Evolutionary conservation across 2,888 invertebrate species (phyloP).

Genomic region (Thecocarcelia acutangulata): DNA sequence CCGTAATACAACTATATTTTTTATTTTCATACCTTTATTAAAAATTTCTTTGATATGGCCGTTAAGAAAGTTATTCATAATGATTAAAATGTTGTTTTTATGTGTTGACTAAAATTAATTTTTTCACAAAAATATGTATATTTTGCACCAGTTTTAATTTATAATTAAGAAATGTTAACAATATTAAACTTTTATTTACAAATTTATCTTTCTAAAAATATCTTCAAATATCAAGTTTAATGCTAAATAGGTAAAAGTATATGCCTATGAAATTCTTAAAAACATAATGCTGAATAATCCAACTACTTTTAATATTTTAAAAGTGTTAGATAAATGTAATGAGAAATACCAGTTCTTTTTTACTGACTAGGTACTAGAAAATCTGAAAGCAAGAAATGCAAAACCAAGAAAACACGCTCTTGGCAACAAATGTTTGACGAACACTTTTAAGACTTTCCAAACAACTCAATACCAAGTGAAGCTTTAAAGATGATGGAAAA

Average conservation of each 20-base stretch:
- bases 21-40: too few species aligned
- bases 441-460: conserved; percentile 33
- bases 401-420: conserved; percentile 52
- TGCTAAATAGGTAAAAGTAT: not conserved
- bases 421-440: conserved; percentile 49
- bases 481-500: conserved; percentile 45
- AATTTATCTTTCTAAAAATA: not conserved
- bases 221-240: not conserved
- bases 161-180: not conserved
- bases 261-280: conserved; percentile 6
- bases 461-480: conserved; percentile 54
- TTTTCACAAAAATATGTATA: too few species aligned
- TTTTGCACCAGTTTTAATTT: not conserved
- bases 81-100: too few species aligned
- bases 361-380: conserved; percentile 10
- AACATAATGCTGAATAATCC: conserved; percentile 27
- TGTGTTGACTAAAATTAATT: too few species aligned
- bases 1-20: too few species aligned
- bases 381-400: conserved; percentile 33
- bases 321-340: conserved; percentile 23
- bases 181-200: not conserved
- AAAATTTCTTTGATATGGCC: too few species aligned
- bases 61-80: too few species aligned
- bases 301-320: conserved; percentile 1
- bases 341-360: conserved; percentile 11